Evolutionary conservation across 2,888 invertebrate genomes (phyloP).

Genomic region (Apodemia duryi): DNA sequence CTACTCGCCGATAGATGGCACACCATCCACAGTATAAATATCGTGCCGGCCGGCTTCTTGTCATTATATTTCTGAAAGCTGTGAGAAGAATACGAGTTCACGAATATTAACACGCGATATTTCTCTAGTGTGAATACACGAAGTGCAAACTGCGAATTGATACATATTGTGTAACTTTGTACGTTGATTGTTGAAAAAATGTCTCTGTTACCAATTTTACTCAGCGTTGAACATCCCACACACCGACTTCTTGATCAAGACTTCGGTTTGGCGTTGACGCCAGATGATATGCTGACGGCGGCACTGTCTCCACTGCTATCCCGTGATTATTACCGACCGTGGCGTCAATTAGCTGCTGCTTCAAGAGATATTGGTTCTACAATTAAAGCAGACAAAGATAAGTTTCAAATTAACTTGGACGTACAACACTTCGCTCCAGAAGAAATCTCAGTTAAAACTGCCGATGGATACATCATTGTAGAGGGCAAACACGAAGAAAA

Average conservation of each 20-base stretch:
- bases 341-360: slow-evolving; percentile 55
- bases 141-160: slow-evolving; percentile 19
- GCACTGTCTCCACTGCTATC: slow-evolving; percentile 42
- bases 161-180: neutral
- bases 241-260: slow-evolving; percentile 60
- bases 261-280: slow-evolving; percentile 60
- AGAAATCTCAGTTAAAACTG: slow-evolving; percentile 85
- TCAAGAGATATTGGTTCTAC: slow-evolving; percentile 67
- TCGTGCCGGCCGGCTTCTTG: slow-evolving; percentile 34
- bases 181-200: slow-evolving; percentile 29
- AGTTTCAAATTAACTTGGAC: slow-evolving; percentile 83
- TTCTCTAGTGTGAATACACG: slow-evolving; percentile 25
- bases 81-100: slow-evolving; percentile 22
- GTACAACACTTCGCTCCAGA: slow-evolving; percentile 86
- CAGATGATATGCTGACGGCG: slow-evolving; percentile 58
- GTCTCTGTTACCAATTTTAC: slow-evolving; percentile 45
- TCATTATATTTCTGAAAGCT: slow-evolving; percentile 33
- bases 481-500: slow-evolving; percentile 89
- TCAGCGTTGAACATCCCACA: slow-evolving; percentile 43
- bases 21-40: slow-evolving; percentile 41
- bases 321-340: slow-evolving; percentile 52
- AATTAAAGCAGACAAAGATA: slow-evolving; percentile 68
- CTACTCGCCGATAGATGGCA: slow-evolving; percentile 44
- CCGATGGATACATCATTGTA: slow-evolving; percentile 82
- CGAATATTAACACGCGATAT: neutral